Conservation (phyloP, 2,797 vertebrate species). For the Gymnoscopelus microlampas region DNA sequence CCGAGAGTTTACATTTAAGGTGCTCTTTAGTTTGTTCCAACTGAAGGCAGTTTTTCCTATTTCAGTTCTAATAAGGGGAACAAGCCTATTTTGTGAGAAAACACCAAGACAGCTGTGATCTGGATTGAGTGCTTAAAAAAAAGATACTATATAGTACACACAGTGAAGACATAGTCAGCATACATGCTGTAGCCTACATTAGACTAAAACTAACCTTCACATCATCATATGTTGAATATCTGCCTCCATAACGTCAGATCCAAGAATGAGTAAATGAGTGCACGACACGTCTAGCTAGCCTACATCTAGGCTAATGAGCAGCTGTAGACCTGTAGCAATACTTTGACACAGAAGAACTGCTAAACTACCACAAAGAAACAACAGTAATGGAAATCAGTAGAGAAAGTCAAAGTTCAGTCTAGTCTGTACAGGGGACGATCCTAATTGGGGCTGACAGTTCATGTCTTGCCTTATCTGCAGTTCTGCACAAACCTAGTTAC, state of each 20-base stretch:
- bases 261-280: neutral
- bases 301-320: neutral
- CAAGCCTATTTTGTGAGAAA: no score
- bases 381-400: constrained; percentile 27
- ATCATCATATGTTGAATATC: neutral
- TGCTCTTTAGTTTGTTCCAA: no score
- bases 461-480: constrained; percentile 32
- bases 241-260: neutral
- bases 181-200: neutral
- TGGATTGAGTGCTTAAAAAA: neutral
- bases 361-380: constrained; percentile 3
- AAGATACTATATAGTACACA: neutral
- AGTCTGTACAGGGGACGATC: constrained; percentile 4
- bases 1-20: no score
- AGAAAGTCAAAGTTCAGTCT: constrained; percentile 56
- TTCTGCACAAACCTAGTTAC: neutral
- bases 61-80: no score
- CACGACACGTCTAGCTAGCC: neutral
- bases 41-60: no score
- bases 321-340: neutral
- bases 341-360: neutral
- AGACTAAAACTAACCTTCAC: constrained; percentile 8
- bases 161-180: no score
- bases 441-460: constrained; percentile 4
- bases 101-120: neutral